phyloP scores from a whole-genome alignment of 2,113 vertebrate genomes.

The Prolemur simus region DNA sequence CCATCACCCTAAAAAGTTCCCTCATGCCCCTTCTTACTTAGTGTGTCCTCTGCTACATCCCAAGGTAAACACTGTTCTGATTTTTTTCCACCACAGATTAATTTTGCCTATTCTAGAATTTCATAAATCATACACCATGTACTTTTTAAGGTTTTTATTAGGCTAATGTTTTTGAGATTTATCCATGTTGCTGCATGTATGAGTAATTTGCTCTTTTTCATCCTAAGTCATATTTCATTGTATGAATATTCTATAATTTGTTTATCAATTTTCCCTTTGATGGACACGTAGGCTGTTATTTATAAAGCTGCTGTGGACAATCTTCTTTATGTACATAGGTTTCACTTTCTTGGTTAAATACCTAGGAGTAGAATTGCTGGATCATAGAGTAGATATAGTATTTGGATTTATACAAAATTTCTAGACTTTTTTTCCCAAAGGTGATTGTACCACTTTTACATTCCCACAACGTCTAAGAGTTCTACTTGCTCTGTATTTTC shows the following conservation, averaged over 20 bases:
- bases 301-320: background rate
- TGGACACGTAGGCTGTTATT: background rate
- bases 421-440: background rate
- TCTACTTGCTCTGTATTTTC: background rate
- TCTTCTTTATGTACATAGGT: background rate
- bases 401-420: background rate
- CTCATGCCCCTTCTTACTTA: background rate
- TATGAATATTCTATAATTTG: background rate
- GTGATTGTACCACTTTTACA: background rate
- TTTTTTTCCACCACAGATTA: background rate
- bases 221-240: background rate
- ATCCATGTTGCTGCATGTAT: background rate
- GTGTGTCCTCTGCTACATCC: background rate
- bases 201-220: background rate
- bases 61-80: background rate
- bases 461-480: background rate
- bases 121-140: background rate
- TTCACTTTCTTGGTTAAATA: background rate
- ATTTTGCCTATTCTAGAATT: background rate
- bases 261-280: background rate
- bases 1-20: background rate
- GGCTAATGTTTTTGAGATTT: background rate
- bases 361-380: background rate
- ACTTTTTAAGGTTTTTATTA: background rate
- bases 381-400: background rate